Base-by-base conservation (phyloP, 2,797 vertebrate species). In the Falco naumanni region DNA sequence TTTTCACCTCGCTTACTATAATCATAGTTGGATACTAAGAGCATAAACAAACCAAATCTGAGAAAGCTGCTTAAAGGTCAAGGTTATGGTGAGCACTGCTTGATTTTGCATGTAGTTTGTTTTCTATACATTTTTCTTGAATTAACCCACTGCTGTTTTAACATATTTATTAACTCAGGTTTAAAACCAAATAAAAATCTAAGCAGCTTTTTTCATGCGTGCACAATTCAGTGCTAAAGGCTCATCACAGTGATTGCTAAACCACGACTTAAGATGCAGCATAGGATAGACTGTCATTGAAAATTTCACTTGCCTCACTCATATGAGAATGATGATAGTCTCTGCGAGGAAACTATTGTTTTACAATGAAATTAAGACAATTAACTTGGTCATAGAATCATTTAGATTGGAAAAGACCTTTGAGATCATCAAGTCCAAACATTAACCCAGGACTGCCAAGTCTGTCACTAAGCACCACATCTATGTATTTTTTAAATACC, bases 131-230 rank as follows among this genome's bases (percentile, higher is more conserved):
- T 51, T 89, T 95, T 85, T 50, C 47, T 80, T 2, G 5, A 93
- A 90, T 81, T 82, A 93, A 84, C 16, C 18, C n/a, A 70, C 7
- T 86, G 43, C 15, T 5, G 4, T 81, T 95, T 76, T 45, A 56
- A 97, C 96, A 89, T 75, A 80, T 48, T 88, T 93, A 83, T 84
- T 89, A 93, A 78, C 63, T 94, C 20, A 10, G 9, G 19, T 78
- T 51, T 92, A 87, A 96, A 79, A 50, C 20, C 80, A 60, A 85
- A 48, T 80, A 64, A 94, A 79, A 93, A 66, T 37, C 25, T 20
- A 68, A 61, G 25, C 16, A 41, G 6, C 6, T 60, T 70, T 53
- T 86, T 80, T 76, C 24, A 59, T 1, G 3, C 2, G 2, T 39
- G 31, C 17, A 22, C 6, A 19, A 12, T 48, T 56, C 16, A 4